Evolutionary conservation across 53 echinoderm and acorn worm genomes (phyloP).

Genomic region (Astropecten irregularis): DNA sequence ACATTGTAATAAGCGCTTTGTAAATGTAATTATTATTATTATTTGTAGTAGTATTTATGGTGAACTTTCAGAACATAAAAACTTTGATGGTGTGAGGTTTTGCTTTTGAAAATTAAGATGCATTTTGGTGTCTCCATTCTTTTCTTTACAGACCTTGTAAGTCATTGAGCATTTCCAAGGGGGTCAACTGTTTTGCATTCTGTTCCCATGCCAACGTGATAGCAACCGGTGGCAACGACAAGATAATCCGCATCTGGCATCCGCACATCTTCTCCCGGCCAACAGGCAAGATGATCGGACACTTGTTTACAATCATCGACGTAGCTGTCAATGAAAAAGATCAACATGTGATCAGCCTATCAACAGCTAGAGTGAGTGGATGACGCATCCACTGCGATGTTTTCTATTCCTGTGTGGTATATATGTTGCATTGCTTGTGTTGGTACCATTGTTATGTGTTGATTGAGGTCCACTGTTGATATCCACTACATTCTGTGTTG

Average conservation of each 20-base stretch:
- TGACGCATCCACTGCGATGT: too few relatives aligned
- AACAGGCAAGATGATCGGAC: slow-evolving; percentile 97
- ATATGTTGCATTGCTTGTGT: too few relatives aligned
- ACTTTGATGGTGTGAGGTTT: too few relatives aligned
- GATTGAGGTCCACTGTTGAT: neutral
- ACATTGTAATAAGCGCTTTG: too few relatives aligned
- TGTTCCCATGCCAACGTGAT: slow-evolving; percentile 93
- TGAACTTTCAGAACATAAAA: too few relatives aligned
- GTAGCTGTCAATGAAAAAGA: slow-evolving; percentile 97
- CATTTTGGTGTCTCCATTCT: too few relatives aligned
- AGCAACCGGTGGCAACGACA: slow-evolving; percentile 95
- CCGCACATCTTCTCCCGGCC: slow-evolving; percentile 97
- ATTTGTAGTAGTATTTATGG: too few relatives aligned
- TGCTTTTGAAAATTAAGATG: too few relatives aligned
- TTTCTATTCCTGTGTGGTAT: too few relatives aligned
- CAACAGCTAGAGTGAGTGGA: slow-evolving; percentile 96
- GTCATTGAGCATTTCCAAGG: slow-evolving; percentile 85
- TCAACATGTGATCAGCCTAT: slow-evolving; percentile 93
- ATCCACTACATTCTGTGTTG: too few relatives aligned
- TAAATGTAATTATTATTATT: too few relatives aligned
- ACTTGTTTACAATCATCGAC: slow-evolving; percentile 96
- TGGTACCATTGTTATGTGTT: too few relatives aligned
- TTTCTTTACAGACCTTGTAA: slow-evolving; percentile 69
- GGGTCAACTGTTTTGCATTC: slow-evolving; percentile 94
- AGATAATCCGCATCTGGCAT: slow-evolving; percentile 95